These are phyloP conservation scores for Malachius bipustulatus DNA, from an alignment of 2,888 invertebrate genomes.

Conservation along the genomic window DNA sequence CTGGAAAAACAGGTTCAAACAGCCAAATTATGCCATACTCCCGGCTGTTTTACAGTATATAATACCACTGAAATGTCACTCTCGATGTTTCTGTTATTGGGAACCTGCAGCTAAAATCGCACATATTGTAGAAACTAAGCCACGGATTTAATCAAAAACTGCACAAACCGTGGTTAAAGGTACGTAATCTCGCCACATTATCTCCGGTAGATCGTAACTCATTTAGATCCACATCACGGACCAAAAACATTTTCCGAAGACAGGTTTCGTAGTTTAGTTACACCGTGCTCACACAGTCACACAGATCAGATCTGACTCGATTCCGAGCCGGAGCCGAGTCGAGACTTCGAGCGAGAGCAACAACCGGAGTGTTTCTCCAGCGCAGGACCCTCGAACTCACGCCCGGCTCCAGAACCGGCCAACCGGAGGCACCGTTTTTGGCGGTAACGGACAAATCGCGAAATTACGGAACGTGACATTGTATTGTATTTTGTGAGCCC, in stretches of 20 bases:
- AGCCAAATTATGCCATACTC: slow-evolving; percentile 1
- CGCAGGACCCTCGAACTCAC: slow-evolving; percentile 23
- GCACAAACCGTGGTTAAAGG: too few relatives aligned
- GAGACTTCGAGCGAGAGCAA: slow-evolving; percentile 25
- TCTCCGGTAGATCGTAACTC: too few relatives aligned
- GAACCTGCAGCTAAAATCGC: neutral
- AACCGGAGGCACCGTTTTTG: neutral
- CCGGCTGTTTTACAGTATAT: slow-evolving; percentile 1
- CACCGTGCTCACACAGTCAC: too few relatives aligned
- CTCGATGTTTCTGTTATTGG: neutral
- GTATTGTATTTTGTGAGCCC: too few relatives aligned
- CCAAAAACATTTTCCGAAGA: neutral
- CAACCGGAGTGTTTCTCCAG: slow-evolving; percentile 26
- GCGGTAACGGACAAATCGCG: slow-evolving; percentile 2
- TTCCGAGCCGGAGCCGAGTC: too few relatives aligned
- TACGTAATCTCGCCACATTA: too few relatives aligned
- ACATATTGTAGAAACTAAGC: neutral
- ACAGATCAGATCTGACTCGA: too few relatives aligned
- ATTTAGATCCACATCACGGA: too few relatives aligned
- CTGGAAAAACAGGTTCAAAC: neutral
- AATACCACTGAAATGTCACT: neutral
- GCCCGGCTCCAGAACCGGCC: slow-evolving; percentile 15
- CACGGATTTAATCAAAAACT: too few relatives aligned
- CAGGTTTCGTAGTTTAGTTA: neutral
- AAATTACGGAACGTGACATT: too few relatives aligned